Conservation (phyloP, 2,888 invertebrate genomes). For the Melanotus villosus region DNA sequence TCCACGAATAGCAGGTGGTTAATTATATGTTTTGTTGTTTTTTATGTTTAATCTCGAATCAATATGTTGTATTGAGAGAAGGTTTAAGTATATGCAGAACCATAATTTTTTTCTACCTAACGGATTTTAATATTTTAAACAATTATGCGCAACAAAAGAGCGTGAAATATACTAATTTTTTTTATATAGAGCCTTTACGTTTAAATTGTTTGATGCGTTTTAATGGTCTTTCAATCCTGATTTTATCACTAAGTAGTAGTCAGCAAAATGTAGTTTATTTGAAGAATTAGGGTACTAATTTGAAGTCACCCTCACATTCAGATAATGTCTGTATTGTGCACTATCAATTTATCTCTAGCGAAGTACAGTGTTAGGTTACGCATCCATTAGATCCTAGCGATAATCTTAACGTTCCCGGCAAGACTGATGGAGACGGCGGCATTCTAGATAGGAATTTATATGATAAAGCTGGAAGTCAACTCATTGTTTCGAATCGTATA, state of each 20-base stretch:
- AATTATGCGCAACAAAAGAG: too few species aligned
- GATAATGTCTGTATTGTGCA: conserved; percentile 1
- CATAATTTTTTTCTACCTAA: too few species aligned
- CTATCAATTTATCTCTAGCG: conserved; percentile 5
- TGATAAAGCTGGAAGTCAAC: conserved; percentile 4
- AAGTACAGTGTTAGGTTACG: conserved; percentile 14
- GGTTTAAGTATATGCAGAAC: too few species aligned
- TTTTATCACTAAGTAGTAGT: background rate
- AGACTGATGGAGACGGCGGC: conserved; percentile 1
- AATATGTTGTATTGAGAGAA: too few species aligned
- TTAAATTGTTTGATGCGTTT: too few species aligned
- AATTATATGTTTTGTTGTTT: too few species aligned
- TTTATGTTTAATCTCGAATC: too few species aligned
- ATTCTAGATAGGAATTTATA: conserved; percentile 10
- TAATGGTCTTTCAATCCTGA: conserved; percentile 8
- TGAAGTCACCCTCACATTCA: background rate
- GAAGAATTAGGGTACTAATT: conserved; percentile 1
- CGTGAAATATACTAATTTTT: too few species aligned
- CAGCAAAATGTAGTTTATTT: background rate
- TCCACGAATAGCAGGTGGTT: too few species aligned
- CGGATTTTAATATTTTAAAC: too few species aligned
- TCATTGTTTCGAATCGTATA: conserved; percentile 3
- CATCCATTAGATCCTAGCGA: conserved; percentile 6
- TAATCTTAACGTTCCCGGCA: conserved; percentile 9
- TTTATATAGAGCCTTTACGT: too few species aligned